Evolutionary conservation across 2,113 vertebrate genomes (phyloP).

Genomic region (Triplophysa rosa): DNA sequence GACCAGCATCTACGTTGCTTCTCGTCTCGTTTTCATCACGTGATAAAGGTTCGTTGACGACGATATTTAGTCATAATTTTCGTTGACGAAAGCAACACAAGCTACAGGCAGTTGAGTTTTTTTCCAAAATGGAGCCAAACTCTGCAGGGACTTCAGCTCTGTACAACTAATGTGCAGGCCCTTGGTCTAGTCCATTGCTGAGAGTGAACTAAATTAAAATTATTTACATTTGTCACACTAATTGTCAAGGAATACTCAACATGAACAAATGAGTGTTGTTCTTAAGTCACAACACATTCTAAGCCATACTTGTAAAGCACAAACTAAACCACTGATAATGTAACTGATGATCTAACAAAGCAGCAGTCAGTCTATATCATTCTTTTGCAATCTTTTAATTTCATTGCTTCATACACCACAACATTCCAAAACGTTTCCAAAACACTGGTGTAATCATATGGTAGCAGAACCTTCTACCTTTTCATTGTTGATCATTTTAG

Average conservation of each 20-base stretch:
- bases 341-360: background rate
- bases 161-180: too few species aligned
- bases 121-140: too few species aligned
- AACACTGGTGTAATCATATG: slow-evolving; percentile 57
- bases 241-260: background rate
- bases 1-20: too few species aligned
- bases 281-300: slow-evolving; percentile 29
- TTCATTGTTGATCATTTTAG: slow-evolving; percentile 57
- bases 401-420: background rate
- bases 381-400: background rate
- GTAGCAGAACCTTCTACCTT: slow-evolving; percentile 41
- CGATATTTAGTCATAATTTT: too few species aligned
- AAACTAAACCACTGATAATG: slow-evolving; percentile 10
- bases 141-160: too few species aligned
- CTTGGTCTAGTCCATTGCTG: background rate
- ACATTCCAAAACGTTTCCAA: slow-evolving; percentile 1
- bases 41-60: too few species aligned
- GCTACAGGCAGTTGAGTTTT: too few species aligned
- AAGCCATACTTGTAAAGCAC: slow-evolving; percentile 27
- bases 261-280: slow-evolving; percentile 17
- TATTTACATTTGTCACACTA: slow-evolving; percentile 27
- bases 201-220: background rate
- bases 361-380: background rate
- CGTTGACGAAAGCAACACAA: too few species aligned
- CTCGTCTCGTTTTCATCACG: too few species aligned